These are phyloP conservation scores for Monochamus alternatus DNA, from an alignment of 2,888 invertebrate genomes.

Conservation along the genomic window DNA sequence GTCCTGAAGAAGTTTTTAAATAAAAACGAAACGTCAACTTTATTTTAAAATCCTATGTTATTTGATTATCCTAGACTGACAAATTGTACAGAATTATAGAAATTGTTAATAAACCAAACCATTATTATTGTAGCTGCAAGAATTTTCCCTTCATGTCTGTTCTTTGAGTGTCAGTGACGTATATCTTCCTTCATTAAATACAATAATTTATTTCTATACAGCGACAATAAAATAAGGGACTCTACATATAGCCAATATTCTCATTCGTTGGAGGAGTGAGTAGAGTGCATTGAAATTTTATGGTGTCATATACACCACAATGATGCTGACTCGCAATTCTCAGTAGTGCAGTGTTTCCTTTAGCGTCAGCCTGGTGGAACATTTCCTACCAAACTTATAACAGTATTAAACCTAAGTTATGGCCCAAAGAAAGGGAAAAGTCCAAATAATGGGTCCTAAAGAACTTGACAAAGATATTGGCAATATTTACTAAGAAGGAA, in stretches of 20 bases:
- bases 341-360: conserved; percentile 40
- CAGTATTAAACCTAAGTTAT: conserved; percentile 48
- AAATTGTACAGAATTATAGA: too few relatives aligned
- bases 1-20: too few relatives aligned
- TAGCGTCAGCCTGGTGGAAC: conserved; percentile 44
- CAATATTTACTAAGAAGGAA: conserved; percentile 40
- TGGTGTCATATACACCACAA: conserved; percentile 39
- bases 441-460: conserved; percentile 45
- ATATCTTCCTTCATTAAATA: conserved; percentile 11
- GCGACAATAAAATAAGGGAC: conserved; percentile 1
- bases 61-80: too few relatives aligned
- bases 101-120: too few relatives aligned
- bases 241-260: conserved; percentile 12
- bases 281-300: conserved; percentile 38
- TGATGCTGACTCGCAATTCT: conserved; percentile 38
- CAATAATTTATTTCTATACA: conserved; percentile 8
- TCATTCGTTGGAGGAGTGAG: conserved; percentile 16
- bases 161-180: neutral
- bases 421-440: conserved; percentile 39
- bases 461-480: conserved; percentile 45
- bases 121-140: too few relatives aligned
- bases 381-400: conserved; percentile 47
- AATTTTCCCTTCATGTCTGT: too few relatives aligned
- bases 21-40: too few relatives aligned
- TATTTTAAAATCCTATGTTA: too few relatives aligned